These are phyloP conservation scores for Nomada ruficornis DNA, from an alignment of 2,888 invertebrate species.

Conservation along the genomic window DNA sequence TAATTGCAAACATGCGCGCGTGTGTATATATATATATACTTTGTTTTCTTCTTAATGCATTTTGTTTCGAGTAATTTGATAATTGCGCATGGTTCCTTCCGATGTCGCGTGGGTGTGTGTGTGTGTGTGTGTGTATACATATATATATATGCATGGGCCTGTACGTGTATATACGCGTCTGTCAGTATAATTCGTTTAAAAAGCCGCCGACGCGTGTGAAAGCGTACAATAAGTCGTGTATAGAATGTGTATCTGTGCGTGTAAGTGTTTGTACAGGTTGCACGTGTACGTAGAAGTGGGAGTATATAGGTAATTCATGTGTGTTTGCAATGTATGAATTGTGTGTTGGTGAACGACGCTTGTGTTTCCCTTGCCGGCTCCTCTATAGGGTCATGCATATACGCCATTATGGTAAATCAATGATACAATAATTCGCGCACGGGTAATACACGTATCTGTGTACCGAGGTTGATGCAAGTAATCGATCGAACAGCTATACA, in stretches of 20 bases:
- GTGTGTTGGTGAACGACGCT: slow-evolving; percentile 46
- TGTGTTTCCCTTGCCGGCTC: slow-evolving; percentile 50
- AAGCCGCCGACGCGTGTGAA: slow-evolving; percentile 32
- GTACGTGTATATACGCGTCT: slow-evolving; percentile 8
- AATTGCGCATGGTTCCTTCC: slow-evolving; percentile 33
- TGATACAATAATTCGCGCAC: slow-evolving; percentile 68
- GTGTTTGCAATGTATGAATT: slow-evolving; percentile 12
- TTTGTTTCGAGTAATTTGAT: slow-evolving; percentile 35
- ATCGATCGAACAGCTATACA: slow-evolving; percentile 69
- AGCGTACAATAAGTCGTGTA: slow-evolving; percentile 21
- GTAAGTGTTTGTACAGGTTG: not conserved
- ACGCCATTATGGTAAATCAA: slow-evolving; percentile 69
- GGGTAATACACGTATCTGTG: slow-evolving; percentile 64
- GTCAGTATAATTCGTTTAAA: slow-evolving; percentile 41
- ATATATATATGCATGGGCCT: not conserved
- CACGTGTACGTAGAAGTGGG: not conserved
- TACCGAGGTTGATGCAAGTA: slow-evolving; percentile 66
- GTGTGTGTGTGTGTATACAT: not conserved
- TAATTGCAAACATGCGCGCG: slow-evolving; percentile 67
- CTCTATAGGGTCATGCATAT: slow-evolving; percentile 69
- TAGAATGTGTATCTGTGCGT: not conserved
- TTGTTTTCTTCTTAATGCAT: slow-evolving; percentile 44
- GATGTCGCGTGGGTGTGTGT: not conserved
- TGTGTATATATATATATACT: slow-evolving; percentile 64
- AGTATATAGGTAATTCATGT: slow-evolving; percentile 22